These are phyloP conservation scores for Setophaga petechia DNA, from an alignment of 2,113 vertebrate genomes.

Conservation along the genomic window DNA sequence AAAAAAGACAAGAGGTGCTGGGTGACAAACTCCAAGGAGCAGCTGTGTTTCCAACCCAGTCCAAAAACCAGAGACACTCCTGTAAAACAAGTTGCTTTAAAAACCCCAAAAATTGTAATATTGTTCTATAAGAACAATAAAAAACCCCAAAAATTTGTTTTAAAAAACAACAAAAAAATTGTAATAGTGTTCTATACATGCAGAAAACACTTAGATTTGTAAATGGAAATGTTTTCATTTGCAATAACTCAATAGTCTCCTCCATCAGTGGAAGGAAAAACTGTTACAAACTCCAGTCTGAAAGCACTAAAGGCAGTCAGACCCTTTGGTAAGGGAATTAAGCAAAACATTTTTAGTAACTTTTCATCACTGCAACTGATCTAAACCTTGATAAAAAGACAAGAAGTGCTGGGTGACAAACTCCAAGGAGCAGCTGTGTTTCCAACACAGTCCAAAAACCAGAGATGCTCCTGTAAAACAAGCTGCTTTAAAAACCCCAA, in stretches of 20 bases:
- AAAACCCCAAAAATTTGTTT: neutral
- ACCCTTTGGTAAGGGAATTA: neutral
- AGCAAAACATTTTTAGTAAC: neutral
- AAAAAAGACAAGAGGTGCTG: neutral
- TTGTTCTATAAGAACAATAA: neutral
- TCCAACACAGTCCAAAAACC: neutral
- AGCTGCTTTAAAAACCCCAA: rapidly evolving
- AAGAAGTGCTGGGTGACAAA: neutral
- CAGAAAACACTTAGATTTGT: neutral
- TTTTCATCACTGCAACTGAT: neutral
- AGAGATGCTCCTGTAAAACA: rapidly evolving
- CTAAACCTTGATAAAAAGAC: neutral
- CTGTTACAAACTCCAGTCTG: no score
- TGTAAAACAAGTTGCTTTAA: neutral
- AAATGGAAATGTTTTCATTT: neutral
- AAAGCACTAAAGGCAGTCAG: neutral
- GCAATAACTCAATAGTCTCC: neutral
- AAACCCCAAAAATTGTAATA: rapidly evolving
- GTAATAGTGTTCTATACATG: neutral
- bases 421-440: rapidly evolving
- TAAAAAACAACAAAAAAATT: rapidly evolving
- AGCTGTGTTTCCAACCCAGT: rapidly evolving
- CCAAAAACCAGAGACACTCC: rapidly evolving
- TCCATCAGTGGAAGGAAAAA: neutral
- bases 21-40: neutral